These are phyloP conservation scores for Condylura cristata DNA, from an alignment of 2,113 vertebrate species.

Conservation along the genomic window DNA sequence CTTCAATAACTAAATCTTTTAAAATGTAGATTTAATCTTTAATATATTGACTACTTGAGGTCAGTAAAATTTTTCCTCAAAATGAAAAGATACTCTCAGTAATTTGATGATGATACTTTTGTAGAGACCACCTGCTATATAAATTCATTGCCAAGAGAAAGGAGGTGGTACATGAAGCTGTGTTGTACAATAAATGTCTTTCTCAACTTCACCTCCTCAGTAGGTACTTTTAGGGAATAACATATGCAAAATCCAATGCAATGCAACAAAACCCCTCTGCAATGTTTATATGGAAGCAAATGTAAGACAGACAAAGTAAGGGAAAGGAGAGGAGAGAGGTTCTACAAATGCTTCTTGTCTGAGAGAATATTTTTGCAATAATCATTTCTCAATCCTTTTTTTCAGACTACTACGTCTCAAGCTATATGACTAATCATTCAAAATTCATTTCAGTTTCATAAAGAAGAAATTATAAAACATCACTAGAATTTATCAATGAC, in stretches of 20 bases:
- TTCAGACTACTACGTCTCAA: background rate
- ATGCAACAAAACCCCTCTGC: slow-evolving; percentile 71
- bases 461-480: background rate
- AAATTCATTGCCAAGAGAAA: background rate
- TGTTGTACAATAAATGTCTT: background rate
- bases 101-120: background rate
- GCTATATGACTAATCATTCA: background rate
- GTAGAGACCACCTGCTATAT: background rate
- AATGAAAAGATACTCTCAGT: background rate
- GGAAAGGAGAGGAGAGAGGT: slow-evolving; percentile 27
- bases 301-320: too few species aligned
- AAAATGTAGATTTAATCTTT: too few species aligned
- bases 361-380: background rate
- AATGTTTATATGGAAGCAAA: slow-evolving; percentile 75
- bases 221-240: background rate
- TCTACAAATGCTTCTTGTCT: background rate
- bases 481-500: background rate
- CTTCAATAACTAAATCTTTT: too few species aligned
- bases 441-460: background rate
- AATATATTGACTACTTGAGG: background rate
- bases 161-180: background rate
- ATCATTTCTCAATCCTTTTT: background rate
- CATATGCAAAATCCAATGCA: slow-evolving; percentile 12
- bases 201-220: slow-evolving; percentile 5
- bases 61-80: background rate